These are phyloP conservation scores for Speoplatyrhinus poulsoni DNA, from an alignment of 2,113 vertebrate species.

Conservation along the genomic window DNA sequence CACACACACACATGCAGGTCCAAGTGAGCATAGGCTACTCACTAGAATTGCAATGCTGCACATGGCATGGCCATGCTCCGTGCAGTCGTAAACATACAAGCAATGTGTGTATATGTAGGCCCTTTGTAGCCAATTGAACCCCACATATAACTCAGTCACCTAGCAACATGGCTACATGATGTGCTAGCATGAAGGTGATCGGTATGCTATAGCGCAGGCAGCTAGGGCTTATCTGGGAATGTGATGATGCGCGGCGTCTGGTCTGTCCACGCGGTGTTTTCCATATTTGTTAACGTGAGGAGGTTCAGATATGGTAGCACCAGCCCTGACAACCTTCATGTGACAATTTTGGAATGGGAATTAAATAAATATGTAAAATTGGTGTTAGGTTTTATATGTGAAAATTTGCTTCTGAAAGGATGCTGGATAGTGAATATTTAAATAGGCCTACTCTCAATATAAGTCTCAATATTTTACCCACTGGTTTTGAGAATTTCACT, in stretches of 20 bases:
- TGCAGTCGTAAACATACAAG: background rate
- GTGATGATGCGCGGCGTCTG: constrained; percentile 3
- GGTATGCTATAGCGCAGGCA: constrained; percentile 28
- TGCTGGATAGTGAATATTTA: background rate
- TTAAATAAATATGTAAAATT: constrained; percentile 4
- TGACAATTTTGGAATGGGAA: background rate
- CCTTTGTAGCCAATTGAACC: too few relatives aligned
- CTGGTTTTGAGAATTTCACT: too few relatives aligned
- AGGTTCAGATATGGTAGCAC: background rate
- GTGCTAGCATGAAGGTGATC: constrained; percentile 35
- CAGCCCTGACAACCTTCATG: background rate
- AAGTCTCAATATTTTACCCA: background rate
- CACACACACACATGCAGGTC: constrained; percentile 6
- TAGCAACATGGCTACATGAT: constrained; percentile 40
- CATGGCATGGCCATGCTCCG: background rate
- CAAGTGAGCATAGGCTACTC: background rate
- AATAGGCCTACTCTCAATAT: background rate
- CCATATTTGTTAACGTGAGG: constrained; percentile 8
- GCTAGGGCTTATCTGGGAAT: constrained; percentile 2
- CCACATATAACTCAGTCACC: constrained; percentile 38
- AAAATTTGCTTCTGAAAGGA: background rate
- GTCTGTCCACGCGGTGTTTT: background rate
- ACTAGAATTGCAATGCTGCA: background rate
- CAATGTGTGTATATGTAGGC: too few relatives aligned
- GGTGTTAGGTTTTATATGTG: constrained; percentile 1